A percentile compares a stretch with the other conserved stretches of the same genome.
phyloP scores from a whole-genome alignment of 2,888 invertebrate species.

The Allophyes oxyacanthae region DNA sequence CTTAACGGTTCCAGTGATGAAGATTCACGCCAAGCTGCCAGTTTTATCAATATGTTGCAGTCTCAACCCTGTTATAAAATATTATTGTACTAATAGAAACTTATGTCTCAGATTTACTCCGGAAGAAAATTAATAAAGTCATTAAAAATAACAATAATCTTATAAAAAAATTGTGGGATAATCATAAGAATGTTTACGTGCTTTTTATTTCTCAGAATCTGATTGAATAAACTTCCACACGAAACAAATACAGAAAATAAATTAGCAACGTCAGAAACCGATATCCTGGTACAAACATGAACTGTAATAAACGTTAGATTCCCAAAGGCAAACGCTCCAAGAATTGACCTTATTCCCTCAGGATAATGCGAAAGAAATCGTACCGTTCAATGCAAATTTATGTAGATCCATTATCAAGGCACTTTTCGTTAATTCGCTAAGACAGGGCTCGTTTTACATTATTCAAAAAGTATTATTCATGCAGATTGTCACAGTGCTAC shows the following conservation, averaged over 20 bases:
- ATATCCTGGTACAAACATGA: too few species aligned
- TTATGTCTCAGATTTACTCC: too few species aligned
- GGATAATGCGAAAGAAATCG: slow-evolving; percentile 54
- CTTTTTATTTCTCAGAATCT: too few species aligned
- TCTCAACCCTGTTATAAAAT: slow-evolving; percentile 8
- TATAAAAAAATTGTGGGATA: too few species aligned
- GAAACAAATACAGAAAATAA: too few species aligned
- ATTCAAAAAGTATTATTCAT: slow-evolving; percentile 76
- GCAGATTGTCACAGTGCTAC: slow-evolving; percentile 62
- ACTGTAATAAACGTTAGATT: slow-evolving; percentile 9
- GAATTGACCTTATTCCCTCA: slow-evolving; percentile 33
- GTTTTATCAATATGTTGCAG: slow-evolving; percentile 3
- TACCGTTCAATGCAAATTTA: slow-evolving; percentile 67
- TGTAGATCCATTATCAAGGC: slow-evolving; percentile 65
- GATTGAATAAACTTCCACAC: too few species aligned
- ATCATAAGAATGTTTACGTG: too few species aligned
- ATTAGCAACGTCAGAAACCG: too few species aligned
- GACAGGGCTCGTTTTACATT: slow-evolving; percentile 69
- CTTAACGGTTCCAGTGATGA: slow-evolving; percentile 18
- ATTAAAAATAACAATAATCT: too few species aligned
- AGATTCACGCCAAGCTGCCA: slow-evolving; percentile 4
- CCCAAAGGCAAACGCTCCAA: not conserved
- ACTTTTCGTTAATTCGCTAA: slow-evolving; percentile 68
- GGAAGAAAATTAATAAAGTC: too few species aligned
- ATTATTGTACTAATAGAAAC: not conserved